Conservation (phyloP, 1,140 invertebrate genomes). For the Campoletis sonorensis region DNA sequence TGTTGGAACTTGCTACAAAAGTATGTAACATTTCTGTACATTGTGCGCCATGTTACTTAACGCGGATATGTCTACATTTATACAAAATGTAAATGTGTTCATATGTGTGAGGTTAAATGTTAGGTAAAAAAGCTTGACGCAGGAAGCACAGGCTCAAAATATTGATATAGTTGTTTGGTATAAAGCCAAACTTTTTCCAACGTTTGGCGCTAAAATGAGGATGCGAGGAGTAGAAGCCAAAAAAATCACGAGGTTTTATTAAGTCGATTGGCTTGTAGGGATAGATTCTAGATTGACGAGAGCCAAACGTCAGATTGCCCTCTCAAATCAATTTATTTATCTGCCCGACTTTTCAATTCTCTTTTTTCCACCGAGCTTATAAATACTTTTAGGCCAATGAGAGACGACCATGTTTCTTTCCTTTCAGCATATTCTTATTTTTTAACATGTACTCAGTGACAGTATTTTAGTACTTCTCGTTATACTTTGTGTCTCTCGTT, state of each 20-base stretch:
- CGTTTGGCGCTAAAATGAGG: conserved; percentile 32
- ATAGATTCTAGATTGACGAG: conserved; percentile 25
- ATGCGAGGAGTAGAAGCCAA: neutral
- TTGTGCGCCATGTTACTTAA: neutral
- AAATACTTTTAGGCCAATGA: neutral
- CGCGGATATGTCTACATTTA: neutral
- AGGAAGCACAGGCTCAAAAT: neutral
- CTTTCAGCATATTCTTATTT: neutral
- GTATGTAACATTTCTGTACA: neutral
- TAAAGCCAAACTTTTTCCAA: conserved; percentile 38
- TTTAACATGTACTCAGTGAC: neutral
- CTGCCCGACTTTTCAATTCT: neutral
- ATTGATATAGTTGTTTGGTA: conserved; percentile 22
- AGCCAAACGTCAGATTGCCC: neutral
- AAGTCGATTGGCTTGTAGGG: conserved; percentile 36
- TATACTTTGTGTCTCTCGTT: neutral
- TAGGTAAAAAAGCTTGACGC: conserved; percentile 10
- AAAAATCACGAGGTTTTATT: conserved; percentile 43
- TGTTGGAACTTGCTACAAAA: neutral
- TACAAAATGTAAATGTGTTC: neutral
- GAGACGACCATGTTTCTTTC: neutral
- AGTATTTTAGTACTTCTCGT: neutral
- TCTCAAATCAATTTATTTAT: neutral
- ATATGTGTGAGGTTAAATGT: neutral
- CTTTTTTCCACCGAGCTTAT: neutral